A percentile compares a stretch with the other conserved stretches of the same genome.
These are phyloP conservation scores for Strigamia maritima DNA, from an alignment of 2,888 invertebrate genomes.

Conservation along the genomic window DNA sequence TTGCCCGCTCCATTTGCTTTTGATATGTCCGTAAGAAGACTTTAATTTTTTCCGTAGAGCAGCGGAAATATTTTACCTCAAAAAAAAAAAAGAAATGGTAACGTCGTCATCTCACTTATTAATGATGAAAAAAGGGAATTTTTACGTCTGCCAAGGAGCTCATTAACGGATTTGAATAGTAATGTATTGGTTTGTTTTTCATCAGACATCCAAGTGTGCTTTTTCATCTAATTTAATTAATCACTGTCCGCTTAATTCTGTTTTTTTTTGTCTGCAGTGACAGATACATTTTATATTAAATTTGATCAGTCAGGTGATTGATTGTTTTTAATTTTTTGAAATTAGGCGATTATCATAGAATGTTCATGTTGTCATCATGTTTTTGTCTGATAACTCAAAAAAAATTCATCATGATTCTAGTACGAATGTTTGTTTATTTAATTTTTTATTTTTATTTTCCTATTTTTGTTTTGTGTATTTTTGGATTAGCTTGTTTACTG, in stretches of 20 bases:
- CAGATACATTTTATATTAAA: background rate
- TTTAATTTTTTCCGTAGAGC: background rate
- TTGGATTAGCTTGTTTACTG: no score
- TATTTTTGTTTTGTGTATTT: no score
- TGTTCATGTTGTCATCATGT: no score
- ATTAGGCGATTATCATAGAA: no score
- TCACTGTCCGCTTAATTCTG: background rate
- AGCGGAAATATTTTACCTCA: background rate
- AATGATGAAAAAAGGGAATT: background rate
- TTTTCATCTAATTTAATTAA: background rate
- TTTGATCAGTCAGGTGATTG: constrained; percentile 2
- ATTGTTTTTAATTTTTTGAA: background rate
- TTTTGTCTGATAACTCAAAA: no score
- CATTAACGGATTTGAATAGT: constrained; percentile 5
- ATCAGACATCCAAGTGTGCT: background rate
- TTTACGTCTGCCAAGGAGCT: background rate
- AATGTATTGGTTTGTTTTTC: background rate
- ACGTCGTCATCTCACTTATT: background rate
- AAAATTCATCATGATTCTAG: background rate
- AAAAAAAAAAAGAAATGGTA: background rate
- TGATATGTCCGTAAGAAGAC: background rate
- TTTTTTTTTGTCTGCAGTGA: background rate
- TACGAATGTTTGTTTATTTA: no score
- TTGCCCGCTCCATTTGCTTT: background rate
- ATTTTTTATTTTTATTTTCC: no score